Percentiles rank a stretch among this genome's conserved stretches.
Conservation (phyloP, 2,113 vertebrate genomes). For the Nerophis ophidion region DNA sequence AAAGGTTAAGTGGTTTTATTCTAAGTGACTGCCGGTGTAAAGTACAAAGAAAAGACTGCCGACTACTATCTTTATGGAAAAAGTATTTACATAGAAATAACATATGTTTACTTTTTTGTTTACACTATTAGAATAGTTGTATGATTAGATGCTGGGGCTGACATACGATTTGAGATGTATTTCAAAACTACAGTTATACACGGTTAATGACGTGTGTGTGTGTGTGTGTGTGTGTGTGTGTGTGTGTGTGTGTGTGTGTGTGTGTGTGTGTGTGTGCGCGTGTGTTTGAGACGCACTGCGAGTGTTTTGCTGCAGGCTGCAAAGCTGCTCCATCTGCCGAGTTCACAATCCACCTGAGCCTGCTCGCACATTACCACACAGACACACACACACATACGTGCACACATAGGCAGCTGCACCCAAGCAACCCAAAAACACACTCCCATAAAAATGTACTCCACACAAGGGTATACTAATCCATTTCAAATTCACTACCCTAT, state of each 20-base stretch:
- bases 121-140: slow-evolving; percentile 53
- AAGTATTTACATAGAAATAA: background rate
- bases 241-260: slow-evolving; percentile 20
- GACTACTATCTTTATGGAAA: no score
- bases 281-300: slow-evolving; percentile 29
- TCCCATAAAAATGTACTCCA: slow-evolving; percentile 11
- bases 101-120: slow-evolving; percentile 32
- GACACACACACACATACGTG: slow-evolving; percentile 3
- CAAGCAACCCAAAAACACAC: slow-evolving; percentile 6
- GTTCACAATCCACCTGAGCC: slow-evolving; percentile 70
- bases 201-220: slow-evolving; percentile 57
- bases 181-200: slow-evolving; percentile 47
- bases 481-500: no score
- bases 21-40: no score
- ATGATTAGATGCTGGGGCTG: slow-evolving; percentile 39
- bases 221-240: slow-evolving; percentile 27
- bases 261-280: background rate
- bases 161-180: slow-evolving; percentile 44
- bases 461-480: no score
- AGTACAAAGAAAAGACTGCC: no score
- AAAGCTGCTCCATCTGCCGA: slow-evolving; percentile 72
- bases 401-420: slow-evolving; percentile 8
- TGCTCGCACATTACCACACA: slow-evolving; percentile 28
- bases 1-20: no score
- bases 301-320: slow-evolving; percentile 61